Conservation (phyloP, 2,113 vertebrate species). For the Heliornis fulica region DNA sequence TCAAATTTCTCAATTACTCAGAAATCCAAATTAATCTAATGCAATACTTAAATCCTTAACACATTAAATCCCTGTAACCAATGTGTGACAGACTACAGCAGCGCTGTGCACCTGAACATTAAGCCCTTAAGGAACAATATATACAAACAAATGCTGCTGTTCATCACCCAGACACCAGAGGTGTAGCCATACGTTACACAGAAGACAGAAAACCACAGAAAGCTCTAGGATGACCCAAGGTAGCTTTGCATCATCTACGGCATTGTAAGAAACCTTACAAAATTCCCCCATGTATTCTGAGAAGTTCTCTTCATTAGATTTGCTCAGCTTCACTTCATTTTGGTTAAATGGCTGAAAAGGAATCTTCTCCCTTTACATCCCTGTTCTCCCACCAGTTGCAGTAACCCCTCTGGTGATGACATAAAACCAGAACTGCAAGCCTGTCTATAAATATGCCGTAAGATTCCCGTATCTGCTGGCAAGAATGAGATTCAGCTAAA, state of each 20-base stretch:
- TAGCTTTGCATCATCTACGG: neutral
- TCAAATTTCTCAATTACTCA: too few species aligned
- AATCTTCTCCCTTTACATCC: neutral
- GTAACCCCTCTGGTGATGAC: neutral
- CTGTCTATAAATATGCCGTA: neutral
- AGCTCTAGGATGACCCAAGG: neutral
- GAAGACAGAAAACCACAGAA: neutral
- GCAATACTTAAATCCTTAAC: constrained; percentile 17
- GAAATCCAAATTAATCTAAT: constrained; percentile 37
- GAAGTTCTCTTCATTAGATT: neutral
- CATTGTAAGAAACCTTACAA: neutral
- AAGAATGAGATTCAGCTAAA: neutral
- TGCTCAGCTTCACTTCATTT: neutral
- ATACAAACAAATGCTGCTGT: neutral
- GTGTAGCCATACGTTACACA: neutral
- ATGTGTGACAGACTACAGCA: neutral
- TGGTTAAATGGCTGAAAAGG: neutral
- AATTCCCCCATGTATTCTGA: neutral
- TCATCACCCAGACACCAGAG: neutral
- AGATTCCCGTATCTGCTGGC: neutral
- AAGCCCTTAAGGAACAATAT: neutral
- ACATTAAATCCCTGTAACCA: constrained; percentile 10
- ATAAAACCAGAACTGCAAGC: neutral
- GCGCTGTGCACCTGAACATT: neutral
- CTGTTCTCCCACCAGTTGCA: neutral